phyloP scores from a whole-genome alignment of 1,140 invertebrate genomes.

The Drosophila sturtevanti region DNA sequence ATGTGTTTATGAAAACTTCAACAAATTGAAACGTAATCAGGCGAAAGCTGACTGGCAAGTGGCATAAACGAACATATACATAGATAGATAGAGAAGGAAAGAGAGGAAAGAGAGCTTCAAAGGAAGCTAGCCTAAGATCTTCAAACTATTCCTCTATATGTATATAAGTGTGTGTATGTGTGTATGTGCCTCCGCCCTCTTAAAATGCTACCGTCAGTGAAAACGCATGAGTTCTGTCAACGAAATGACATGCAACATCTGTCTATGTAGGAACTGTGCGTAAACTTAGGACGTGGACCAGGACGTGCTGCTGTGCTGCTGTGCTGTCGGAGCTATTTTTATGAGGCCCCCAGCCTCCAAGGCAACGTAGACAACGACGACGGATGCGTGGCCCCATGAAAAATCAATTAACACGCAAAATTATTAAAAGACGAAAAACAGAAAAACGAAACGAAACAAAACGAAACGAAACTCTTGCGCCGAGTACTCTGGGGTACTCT shows the following conservation, averaged over 20 bases:
- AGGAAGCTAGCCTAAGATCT: slow-evolving; percentile 36
- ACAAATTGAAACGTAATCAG: slow-evolving; percentile 77
- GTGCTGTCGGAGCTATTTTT: slow-evolving; percentile 75
- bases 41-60: slow-evolving; percentile 55
- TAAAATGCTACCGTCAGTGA: slow-evolving; percentile 12
- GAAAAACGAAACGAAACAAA: slow-evolving; percentile 35
- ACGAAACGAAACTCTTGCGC: slow-evolving; percentile 11
- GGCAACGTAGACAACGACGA: slow-evolving; percentile 45
- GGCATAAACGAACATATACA: not conserved
- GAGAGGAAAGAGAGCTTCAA: slow-evolving; percentile 53
- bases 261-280: slow-evolving; percentile 64
- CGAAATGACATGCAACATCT: slow-evolving; percentile 79
- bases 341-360: slow-evolving; percentile 59
- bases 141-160: slow-evolving; percentile 5
- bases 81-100: slow-evolving; percentile 32
- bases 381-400: slow-evolving; percentile 80
- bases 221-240: slow-evolving; percentile 76
- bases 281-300: slow-evolving; percentile 69
- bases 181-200: slow-evolving; percentile 24
- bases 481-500: slow-evolving; percentile 29
- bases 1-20: slow-evolving; percentile 56
- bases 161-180: no score
- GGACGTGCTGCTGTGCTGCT: slow-evolving; percentile 77
- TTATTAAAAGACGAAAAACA: slow-evolving; percentile 75
- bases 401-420: slow-evolving; percentile 81